Evolutionary conservation across 2,797 vertebrate genomes (phyloP), one percentile per base, ranked within the genome.

Genomic region (Coregonus ussuriensis): DNA sequence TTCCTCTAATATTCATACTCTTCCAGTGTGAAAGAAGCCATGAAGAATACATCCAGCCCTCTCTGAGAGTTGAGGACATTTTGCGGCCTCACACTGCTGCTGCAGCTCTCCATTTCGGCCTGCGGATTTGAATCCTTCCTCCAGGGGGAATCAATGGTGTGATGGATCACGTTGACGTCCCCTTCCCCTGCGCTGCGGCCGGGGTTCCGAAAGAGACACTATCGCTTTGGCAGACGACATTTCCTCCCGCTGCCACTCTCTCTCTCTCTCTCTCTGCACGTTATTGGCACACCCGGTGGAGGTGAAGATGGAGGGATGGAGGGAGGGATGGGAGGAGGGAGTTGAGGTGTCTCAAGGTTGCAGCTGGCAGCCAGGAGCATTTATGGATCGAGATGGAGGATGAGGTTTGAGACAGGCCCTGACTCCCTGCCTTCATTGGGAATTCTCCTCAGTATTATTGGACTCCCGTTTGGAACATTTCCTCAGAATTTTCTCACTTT

Each of bases 101-200:
- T 75, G 77, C 65, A 41, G 83, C 79, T 83, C 87, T 84, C 79
- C 77, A 13, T 69, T 85, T 86, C 79, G 70, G 62, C 73, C 62
- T 59, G 56, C 75, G 71, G 74, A 76, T 88, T 79, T 88, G 82
- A 85, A 87, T 87, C 77, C 68, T 69, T 91, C 87, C 86, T 88
- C 71, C 81, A 81, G 72, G 81, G 83, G 79, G 84, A 90, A 93
- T 95, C 93, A 91, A 90, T 94, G 89, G 80, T 83, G 89, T 94
- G 91, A 95, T 95, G 91, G 93, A 95, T 94, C 89, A 83, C 90
- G 91, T 89, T 93, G 89, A 93, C 83, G 87, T 88, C 83, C 84
- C 86, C 84, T 87, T 90, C 87, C 88, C 82, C 88, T 72, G 82
- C 91, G 89, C 91, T 90, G 88, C 91, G 77, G 77, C 92, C 85